Percentiles rank a stretch among this genome's conserved stretches.
phyloP scores from a whole-genome alignment of 2,888 invertebrate genomes.

The Tetramorium bicarinatum region DNA sequence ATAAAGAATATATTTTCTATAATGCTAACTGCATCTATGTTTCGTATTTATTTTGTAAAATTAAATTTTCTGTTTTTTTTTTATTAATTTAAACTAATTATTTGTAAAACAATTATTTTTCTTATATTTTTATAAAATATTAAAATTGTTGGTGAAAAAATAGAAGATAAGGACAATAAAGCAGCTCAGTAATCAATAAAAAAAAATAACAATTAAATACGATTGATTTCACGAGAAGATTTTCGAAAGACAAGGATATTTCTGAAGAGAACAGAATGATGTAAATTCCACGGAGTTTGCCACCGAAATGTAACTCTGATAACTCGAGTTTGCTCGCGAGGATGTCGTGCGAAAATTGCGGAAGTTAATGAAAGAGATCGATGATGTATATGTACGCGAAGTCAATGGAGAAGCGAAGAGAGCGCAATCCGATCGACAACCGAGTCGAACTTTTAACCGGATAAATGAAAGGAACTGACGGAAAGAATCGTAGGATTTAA shows the following conservation, averaged over 20 bases:
- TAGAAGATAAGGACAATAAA: not conserved
- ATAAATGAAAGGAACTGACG: conserved; percentile 60
- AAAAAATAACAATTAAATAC: not conserved
- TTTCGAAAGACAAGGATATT: not conserved
- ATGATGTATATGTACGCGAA: conserved; percentile 31
- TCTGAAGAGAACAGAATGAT: not conserved
- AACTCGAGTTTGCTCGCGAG: conserved; percentile 24
- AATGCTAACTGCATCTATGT: not conserved
- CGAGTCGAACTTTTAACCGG: conserved; percentile 67
- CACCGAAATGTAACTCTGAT: conserved; percentile 20
- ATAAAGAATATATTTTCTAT: not conserved
- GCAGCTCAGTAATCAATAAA: not conserved
- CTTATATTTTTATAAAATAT: not conserved
- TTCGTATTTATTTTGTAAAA: not conserved
- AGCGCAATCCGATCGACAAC: conserved; percentile 41
- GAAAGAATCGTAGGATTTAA: conserved; percentile 76
- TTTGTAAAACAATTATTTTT: not conserved
- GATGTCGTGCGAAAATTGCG: conserved; percentile 30
- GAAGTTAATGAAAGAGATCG: conserved; percentile 36
- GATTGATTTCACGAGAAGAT: not conserved
- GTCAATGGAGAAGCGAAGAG: not conserved
- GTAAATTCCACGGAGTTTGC: conserved; percentile 17
- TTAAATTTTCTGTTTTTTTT: not conserved
- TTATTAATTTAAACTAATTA: not conserved
- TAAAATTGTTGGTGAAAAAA: not conserved